Evolutionary conservation across 2,113 vertebrate species (phyloP).

Genomic region (Corynorhinus townsendii): DNA sequence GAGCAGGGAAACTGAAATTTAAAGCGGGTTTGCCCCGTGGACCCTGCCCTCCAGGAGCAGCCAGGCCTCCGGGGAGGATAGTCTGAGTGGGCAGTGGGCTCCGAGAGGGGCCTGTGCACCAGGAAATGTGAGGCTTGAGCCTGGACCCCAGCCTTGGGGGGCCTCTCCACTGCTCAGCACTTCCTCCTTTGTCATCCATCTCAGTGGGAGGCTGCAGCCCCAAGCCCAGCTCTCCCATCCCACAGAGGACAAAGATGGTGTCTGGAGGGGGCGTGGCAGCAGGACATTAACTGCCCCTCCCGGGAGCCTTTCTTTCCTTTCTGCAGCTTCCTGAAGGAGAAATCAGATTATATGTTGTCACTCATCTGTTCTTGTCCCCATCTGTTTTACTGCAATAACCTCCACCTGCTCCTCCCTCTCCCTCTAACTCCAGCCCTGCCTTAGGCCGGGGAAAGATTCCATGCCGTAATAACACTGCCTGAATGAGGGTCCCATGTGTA

Average conservation of each 20-base stretch:
- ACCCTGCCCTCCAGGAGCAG: background rate
- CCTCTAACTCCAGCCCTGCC: background rate
- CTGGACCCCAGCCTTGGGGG: background rate
- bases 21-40: background rate
- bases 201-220: background rate
- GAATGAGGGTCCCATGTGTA: accelerated
- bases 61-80: background rate
- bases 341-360: background rate
- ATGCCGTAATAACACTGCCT: accelerated
- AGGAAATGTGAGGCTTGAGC: background rate
- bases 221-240: background rate
- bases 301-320: background rate
- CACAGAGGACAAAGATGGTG: background rate
- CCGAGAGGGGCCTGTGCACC: accelerated
- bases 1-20: background rate
- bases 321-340: background rate
- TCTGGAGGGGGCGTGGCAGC: background rate
- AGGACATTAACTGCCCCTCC: accelerated
- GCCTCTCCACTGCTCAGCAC: background rate
- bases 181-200: background rate
- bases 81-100: background rate
- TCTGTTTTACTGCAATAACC: background rate
- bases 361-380: background rate
- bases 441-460: background rate
- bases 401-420: background rate